These are phyloP conservation scores for Columbina picui DNA, from an alignment of 2,113 vertebrate genomes.

Conservation along the genomic window DNA sequence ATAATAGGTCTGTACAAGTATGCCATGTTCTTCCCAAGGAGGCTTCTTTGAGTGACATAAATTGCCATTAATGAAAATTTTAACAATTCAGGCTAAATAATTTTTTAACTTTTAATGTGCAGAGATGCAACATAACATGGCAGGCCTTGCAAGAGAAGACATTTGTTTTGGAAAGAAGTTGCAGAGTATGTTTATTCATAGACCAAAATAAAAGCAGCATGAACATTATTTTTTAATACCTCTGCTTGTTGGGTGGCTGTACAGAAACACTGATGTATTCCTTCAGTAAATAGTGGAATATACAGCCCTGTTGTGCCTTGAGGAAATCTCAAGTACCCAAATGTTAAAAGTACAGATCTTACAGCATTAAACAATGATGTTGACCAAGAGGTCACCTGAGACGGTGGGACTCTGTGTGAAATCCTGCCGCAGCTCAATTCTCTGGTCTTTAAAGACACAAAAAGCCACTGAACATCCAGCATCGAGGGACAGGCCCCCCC, in stretches of 20 bases:
- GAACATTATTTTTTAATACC: conserved; percentile 73
- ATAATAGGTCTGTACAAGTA: conserved; percentile 90
- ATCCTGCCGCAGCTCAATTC: neutral
- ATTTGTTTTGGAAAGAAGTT: conserved; percentile 80
- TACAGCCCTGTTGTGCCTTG: neutral
- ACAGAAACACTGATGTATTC: conserved; percentile 53
- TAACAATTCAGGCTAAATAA: conserved; percentile 90
- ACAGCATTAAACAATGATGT: conserved; percentile 21
- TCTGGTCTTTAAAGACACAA: neutral
- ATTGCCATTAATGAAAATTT: conserved; percentile 93
- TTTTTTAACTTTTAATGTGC: conserved; percentile 90
- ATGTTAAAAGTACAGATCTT: conserved; percentile 32
- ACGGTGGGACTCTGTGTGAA: neutral
- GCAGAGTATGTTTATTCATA: conserved; percentile 68
- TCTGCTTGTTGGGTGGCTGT: conserved; percentile 50
- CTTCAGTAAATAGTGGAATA: conserved; percentile 63
- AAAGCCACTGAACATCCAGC: neutral
- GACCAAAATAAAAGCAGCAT: conserved; percentile 67
- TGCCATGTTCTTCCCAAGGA: conserved; percentile 83
- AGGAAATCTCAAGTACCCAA: conserved; percentile 46
- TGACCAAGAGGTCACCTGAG: conserved; percentile 21
- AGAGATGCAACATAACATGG: conserved; percentile 67
- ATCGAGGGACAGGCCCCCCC: no score
- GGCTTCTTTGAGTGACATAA: conserved; percentile 86
- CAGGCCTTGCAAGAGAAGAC: conserved; percentile 76